phyloP scores from a whole-genome alignment of 2,797 vertebrate species.

The Chelon labrosus region DNA sequence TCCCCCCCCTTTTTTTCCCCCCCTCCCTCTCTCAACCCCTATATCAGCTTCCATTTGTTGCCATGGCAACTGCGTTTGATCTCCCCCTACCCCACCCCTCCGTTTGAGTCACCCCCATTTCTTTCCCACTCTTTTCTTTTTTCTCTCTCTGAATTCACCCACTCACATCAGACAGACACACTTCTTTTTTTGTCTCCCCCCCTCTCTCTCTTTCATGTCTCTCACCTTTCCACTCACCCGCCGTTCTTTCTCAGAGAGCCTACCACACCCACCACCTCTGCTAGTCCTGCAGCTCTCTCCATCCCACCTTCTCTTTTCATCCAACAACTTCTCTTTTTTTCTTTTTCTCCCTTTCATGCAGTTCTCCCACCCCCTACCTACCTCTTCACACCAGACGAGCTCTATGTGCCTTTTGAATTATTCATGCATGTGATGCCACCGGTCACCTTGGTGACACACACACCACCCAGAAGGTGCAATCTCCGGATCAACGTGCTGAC shows the following conservation, averaged over 20 bases:
- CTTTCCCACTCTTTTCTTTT: constrained; percentile 40
- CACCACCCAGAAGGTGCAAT: constrained; percentile 29
- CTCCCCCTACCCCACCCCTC: constrained; percentile 48
- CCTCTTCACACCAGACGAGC: constrained; percentile 11
- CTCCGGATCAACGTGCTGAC: constrained; percentile 36
- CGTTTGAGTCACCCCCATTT: constrained; percentile 43
- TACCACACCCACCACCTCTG: constrained; percentile 48
- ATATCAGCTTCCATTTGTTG: constrained; percentile 82
- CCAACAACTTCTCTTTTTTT: constrained; percentile 6
- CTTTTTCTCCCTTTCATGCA: constrained; percentile 9
- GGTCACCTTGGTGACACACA: constrained; percentile 46
- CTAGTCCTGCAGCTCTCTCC: constrained; percentile 35
- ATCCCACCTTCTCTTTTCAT: constrained; percentile 6
- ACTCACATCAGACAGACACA: not conserved
- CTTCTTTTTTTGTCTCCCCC: too few species aligned
- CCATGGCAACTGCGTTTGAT: constrained; percentile 84
- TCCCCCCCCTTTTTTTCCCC: constrained; percentile 8
- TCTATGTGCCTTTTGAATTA: constrained; percentile 69
- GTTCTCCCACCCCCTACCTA: constrained; percentile 11
- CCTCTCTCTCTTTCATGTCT: constrained; percentile 8
- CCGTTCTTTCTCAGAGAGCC: constrained; percentile 5
- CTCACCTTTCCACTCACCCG: constrained; percentile 38
- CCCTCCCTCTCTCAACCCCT: constrained; percentile 24
- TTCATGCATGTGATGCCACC: constrained; percentile 72
- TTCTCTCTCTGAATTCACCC: constrained; percentile 9